These are phyloP conservation scores for Squalus acanthias DNA, from an alignment of 2,797 vertebrate species.

Conservation along the genomic window DNA sequence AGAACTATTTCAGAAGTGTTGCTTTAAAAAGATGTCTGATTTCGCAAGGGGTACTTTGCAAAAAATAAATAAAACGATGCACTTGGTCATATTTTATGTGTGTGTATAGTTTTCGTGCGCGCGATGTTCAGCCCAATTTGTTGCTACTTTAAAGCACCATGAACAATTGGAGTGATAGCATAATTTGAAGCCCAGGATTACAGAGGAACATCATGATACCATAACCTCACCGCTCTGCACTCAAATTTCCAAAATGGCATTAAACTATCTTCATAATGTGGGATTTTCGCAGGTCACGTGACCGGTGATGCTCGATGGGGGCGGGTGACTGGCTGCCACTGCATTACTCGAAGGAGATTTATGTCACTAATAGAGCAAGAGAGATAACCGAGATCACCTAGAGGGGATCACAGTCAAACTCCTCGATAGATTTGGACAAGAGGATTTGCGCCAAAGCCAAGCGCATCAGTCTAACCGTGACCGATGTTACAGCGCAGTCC, in stretches of 20 bases:
- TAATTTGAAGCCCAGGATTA: not conserved
- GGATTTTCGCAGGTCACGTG: not conserved
- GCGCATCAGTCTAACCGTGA: constrained; percentile 39
- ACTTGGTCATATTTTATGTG: not conserved
- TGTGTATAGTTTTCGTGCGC: not conserved
- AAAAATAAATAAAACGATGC: not conserved
- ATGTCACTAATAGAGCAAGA: not conserved
- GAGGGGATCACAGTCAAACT: constrained; percentile 37
- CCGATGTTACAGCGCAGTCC: constrained; percentile 29
- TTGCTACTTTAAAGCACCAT: not conserved
- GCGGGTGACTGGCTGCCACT: not conserved
- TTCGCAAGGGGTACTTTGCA: not conserved
- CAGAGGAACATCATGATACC: not conserved
- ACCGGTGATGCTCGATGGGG: not conserved
- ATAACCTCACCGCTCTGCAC: not conserved
- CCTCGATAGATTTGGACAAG: constrained; percentile 36
- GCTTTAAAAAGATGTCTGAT: not conserved
- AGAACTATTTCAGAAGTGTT: not conserved
- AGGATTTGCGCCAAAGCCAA: constrained; percentile 41
- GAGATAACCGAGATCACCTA: constrained; percentile 35
- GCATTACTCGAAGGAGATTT: constrained; percentile 33
- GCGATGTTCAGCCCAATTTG: not conserved
- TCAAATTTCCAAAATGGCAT: constrained; percentile 26
- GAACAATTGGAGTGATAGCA: not conserved
- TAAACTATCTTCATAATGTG: constrained; percentile 8